These are phyloP conservation scores for Cheumatopsyche charites DNA, from an alignment of 1,140 invertebrate genomes.

Conservation along the genomic window DNA sequence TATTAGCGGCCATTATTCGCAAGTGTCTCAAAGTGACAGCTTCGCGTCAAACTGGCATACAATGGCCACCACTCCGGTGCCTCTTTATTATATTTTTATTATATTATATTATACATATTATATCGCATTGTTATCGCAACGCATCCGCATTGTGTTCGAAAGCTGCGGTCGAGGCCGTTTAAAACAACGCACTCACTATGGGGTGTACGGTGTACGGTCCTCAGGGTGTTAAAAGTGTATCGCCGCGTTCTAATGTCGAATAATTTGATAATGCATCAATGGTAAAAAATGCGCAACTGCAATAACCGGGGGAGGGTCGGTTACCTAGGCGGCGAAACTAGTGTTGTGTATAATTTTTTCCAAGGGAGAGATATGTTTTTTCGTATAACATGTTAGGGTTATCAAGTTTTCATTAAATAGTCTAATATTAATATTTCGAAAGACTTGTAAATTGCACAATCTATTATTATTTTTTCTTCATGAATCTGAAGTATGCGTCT, in stretches of 20 bases:
- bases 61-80: too few relatives aligned
- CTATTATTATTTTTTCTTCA: too few relatives aligned
- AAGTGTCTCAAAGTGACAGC: slow-evolving; percentile 22
- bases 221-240: too few relatives aligned
- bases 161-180: slow-evolving; percentile 8
- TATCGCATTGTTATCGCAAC: background rate
- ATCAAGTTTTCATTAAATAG: too few relatives aligned
- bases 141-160: background rate
- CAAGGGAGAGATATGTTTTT: too few relatives aligned
- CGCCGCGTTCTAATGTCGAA: slow-evolving; percentile 49
- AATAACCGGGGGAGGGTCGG: slow-evolving; percentile 38
- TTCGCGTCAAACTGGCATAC: slow-evolving; percentile 23
- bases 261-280: slow-evolving; percentile 49
- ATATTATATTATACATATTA: background rate
- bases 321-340: slow-evolving; percentile 23
- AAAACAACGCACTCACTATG: slow-evolving; percentile 14
- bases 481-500: too few relatives aligned
- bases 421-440: too few relatives aligned
- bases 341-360: too few relatives aligned
- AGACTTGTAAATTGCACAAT: too few relatives aligned
- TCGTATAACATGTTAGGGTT: background rate
- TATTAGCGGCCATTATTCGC: slow-evolving; percentile 24
- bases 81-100: background rate
- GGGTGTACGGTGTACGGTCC: slow-evolving; percentile 46
- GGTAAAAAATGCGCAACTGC: slow-evolving; percentile 46